Percentiles rank a stretch among this genome's conserved stretches.
Evolutionary conservation across 2,797 vertebrate genomes (phyloP).

Genomic region (Cynodonichthys magdalenae): DNA sequence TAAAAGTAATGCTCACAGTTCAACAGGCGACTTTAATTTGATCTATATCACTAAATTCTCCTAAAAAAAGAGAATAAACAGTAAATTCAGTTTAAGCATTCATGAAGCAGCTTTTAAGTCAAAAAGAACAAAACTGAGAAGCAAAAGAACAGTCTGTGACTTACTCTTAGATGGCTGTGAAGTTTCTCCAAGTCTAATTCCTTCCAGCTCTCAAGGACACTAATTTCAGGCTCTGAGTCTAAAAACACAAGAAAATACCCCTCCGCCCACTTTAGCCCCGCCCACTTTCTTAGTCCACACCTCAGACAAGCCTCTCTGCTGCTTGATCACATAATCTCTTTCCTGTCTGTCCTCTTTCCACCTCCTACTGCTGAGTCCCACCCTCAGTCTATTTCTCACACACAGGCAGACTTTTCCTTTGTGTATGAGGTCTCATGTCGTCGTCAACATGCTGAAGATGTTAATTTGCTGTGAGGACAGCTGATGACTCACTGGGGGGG

Average conservation of each 20-base stretch:
- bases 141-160: slow-evolving; percentile 29
- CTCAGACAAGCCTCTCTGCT: slow-evolving; percentile 53
- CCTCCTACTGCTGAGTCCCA: slow-evolving; percentile 12
- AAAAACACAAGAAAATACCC: slow-evolving; percentile 58
- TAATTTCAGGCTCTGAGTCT: slow-evolving; percentile 59
- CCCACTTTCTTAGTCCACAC: slow-evolving; percentile 68
- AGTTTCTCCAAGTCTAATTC: slow-evolving; percentile 54
- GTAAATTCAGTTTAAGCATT: background rate
- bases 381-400: slow-evolving; percentile 22
- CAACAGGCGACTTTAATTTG: slow-evolving; percentile 11
- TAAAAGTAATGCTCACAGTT: slow-evolving; percentile 1
- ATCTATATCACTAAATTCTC: background rate
- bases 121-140: background rate
- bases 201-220: slow-evolving; percentile 55
- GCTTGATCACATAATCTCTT: slow-evolving; percentile 42
- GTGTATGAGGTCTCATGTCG: slow-evolving; percentile 36
- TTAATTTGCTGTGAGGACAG: slow-evolving; percentile 24
- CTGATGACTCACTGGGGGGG: slow-evolving; percentile 65
- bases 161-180: slow-evolving; percentile 54
- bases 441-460: slow-evolving; percentile 52
- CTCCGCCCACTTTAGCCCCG: slow-evolving; percentile 65
- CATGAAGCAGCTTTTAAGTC: background rate
- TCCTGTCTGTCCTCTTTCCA: background rate
- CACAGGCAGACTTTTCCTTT: slow-evolving; percentile 20
- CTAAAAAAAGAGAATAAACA: background rate